Evolutionary conservation across 2,797 vertebrate species (phyloP).

Genomic region (Mus caroli): DNA sequence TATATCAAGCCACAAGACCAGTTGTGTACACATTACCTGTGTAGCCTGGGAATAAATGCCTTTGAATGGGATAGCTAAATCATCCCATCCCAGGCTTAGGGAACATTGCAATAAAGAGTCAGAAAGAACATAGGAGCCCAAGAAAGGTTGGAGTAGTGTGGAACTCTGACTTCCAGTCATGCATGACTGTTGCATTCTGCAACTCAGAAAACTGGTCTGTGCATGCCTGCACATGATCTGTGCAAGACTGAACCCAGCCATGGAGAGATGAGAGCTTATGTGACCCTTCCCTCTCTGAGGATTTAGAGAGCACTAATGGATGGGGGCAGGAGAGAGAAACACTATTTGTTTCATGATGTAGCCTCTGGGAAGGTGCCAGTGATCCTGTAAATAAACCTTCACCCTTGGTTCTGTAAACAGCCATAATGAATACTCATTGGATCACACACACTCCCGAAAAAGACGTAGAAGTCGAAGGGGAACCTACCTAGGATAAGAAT

Average conservation of each 20-base stretch:
- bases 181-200: neutral
- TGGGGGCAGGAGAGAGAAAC: neutral
- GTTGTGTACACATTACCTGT: neutral
- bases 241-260: neutral
- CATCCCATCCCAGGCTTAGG: neutral
- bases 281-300: neutral
- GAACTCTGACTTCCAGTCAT: neutral
- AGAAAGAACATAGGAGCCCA: neutral
- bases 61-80: neutral
- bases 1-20: neutral
- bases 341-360: neutral
- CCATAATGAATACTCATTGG: neutral
- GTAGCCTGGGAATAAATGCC: neutral
- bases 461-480: neutral
- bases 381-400: neutral
- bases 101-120: neutral
- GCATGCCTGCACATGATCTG: neutral
- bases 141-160: neutral
- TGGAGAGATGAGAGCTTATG: neutral
- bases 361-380: neutral
- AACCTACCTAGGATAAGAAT: neutral
- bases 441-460: neutral
- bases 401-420: neutral
- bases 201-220: no score
- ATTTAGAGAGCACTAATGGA: neutral